Base-by-base conservation (phyloP, 2,797 vertebrate species). In the Psittacula derbiana region DNA sequence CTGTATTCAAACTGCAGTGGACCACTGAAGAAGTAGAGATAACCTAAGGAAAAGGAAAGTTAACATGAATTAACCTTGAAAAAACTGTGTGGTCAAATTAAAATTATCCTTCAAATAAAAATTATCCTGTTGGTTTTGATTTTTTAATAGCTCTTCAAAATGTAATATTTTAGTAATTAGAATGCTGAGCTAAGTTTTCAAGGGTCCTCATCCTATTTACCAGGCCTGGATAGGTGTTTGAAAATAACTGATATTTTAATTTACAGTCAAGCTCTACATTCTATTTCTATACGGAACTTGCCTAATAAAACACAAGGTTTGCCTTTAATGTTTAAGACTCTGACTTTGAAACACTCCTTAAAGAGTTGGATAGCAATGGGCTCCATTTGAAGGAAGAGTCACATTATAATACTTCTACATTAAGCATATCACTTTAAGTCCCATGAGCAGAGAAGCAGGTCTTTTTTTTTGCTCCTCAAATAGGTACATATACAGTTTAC, bases 1-100 rank as follows among this genome's bases (percentile, higher is more conserved):
- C 98, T 99, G 94, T 99, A 99, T 95, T 99, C 99, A 84, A 98
- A 99, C 95, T 98, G 98, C 36, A 98, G 24, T 0, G 98, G 86
- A 16, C 98, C 98, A 7, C 97, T 99, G 98, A 98, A 99, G 97
- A 99, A 99, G 88, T 99, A 98, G 85, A 99, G 97, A 33, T 98
- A 98, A 92, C 99, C 99, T 99, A 66, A 82, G 80, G 73, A 79
- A 88, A 97, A 95, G 30, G 16, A 80, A 86, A 75, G 3, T 73
- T 80, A 23, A 62, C 86, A 80, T 75, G 0, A 84, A 84, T 92
- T 66, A 88, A 60, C 9, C 8, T 6, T 27, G 31, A 44, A 43
- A 44, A 80, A 58, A 58, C 2, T 12, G 16, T 49, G 8, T 11
- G n/a, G 16, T 36, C 18, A 36, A 3, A 11, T 71, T 46, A 55